Percentiles rank a stretch among this genome's conserved stretches.
phyloP scores from a whole-genome alignment of 2,888 invertebrate genomes.

The Drosophila picticornis region DNA sequence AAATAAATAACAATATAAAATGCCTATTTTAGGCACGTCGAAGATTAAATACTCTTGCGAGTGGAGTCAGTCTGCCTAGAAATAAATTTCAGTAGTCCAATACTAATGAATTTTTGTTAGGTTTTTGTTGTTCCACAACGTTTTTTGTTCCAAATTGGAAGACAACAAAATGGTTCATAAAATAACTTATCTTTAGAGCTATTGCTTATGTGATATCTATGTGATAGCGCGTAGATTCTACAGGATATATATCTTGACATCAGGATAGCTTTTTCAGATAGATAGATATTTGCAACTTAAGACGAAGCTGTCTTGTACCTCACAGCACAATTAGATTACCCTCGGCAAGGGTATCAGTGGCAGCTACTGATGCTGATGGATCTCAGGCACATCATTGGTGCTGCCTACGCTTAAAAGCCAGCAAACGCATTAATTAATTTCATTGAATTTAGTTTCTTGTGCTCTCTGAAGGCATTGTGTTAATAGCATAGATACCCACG shows the following conservation, averaged over 20 bases:
- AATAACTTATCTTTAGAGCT: not conserved
- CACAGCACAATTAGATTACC: not conserved
- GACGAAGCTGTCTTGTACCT: not conserved
- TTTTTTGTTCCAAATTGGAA: not conserved
- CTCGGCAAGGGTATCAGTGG: not conserved
- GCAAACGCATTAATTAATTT: slow-evolving; percentile 70
- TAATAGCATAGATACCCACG: slow-evolving; percentile 21
- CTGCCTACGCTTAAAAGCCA: slow-evolving; percentile 52
- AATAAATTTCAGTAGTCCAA: not conserved
- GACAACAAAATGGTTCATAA: not conserved
- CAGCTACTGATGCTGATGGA: slow-evolving; percentile 35
- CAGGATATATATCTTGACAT: not conserved
- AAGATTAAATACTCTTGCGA: not conserved
- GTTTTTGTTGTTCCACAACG: too few relatives aligned
- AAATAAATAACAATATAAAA: slow-evolving; percentile 17
- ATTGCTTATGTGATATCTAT: not conserved
- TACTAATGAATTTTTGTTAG: not conserved
- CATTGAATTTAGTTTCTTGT: slow-evolving; percentile 69
- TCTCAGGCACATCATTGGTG: slow-evolving; percentile 42
- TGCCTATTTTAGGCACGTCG: not conserved
- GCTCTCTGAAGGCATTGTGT: slow-evolving; percentile 39
- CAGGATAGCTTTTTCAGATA: too few relatives aligned
- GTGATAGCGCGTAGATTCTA: not conserved
- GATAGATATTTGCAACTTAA: not conserved
- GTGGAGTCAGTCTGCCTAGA: not conserved